A percentile compares a stretch with the other conserved stretches of the same genome.
Evolutionary conservation across 2,888 invertebrate genomes (phyloP).

Genomic region (Euzophera pinguis): DNA sequence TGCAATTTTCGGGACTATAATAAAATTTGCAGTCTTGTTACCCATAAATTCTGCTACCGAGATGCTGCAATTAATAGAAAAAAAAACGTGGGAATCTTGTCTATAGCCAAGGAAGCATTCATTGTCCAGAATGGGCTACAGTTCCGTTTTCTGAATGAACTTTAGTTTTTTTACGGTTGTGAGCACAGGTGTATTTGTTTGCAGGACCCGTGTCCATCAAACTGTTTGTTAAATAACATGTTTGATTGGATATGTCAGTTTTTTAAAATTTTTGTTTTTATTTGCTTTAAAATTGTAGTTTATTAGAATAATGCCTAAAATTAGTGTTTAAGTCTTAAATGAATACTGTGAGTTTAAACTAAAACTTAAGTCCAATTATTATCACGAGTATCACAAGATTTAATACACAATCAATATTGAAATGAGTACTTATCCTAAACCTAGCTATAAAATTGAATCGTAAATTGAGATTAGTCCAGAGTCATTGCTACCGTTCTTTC

Average conservation of each 20-base stretch:
- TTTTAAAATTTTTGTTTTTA: slow-evolving; percentile 14
- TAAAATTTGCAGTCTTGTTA: too few species aligned
- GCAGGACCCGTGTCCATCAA: slow-evolving; percentile 29
- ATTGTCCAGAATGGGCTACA: slow-evolving; percentile 52
- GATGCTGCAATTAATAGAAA: slow-evolving; percentile 32
- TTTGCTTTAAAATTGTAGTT: too few species aligned
- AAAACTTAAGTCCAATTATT: too few species aligned
- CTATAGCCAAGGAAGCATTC: slow-evolving; percentile 40
- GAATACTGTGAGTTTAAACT: too few species aligned
- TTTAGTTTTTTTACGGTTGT: slow-evolving; percentile 47
- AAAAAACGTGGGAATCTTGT: slow-evolving; percentile 67
- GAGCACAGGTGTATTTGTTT: slow-evolving; percentile 69
- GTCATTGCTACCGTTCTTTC: slow-evolving; percentile 32
- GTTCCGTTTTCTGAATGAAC: slow-evolving; percentile 63
- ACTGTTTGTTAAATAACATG: slow-evolving; percentile 21
- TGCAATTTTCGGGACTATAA: too few species aligned
- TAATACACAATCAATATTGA: too few species aligned
- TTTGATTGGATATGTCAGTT: slow-evolving; percentile 22
- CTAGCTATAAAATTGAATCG: slow-evolving; percentile 6
- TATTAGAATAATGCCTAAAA: too few species aligned
- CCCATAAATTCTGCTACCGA: slow-evolving; percentile 56
- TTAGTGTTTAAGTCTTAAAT: too few species aligned
- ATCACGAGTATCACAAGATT: too few species aligned
- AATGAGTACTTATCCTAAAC: background rate
- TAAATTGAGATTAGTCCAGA: slow-evolving; percentile 24